Evolutionary conservation across 2,113 vertebrate genomes (phyloP), one percentile per base, ranked within the genome.

Genomic region (Antechinus flavipes): DNA sequence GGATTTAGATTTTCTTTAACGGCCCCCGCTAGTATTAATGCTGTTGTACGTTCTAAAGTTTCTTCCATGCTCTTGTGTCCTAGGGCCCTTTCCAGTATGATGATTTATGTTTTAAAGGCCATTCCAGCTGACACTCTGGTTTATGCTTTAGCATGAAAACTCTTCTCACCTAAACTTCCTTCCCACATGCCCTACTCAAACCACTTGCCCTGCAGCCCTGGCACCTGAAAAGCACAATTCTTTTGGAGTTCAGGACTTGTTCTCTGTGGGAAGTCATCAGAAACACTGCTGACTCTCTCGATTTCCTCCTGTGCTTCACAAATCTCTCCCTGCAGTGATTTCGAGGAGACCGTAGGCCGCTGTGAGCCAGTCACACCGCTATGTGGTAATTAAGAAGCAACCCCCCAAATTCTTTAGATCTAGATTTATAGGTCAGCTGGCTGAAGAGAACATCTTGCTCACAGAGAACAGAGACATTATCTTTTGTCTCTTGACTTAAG

Each of bases 191-290:
- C n/a, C 68, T 42, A 23, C 19, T 84, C 35, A 42, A 23, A 42
- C 19, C 61, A 19, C 61, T 42, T 54, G 1, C 89, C 94, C 61
- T 94, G 24, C 19, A 92, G 92, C 90, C 2, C 56, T 35, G 56
- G 68, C 68, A 91, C 91, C 94, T 89, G 84, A 95, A 55, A 22
- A 30, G 42, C 8, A 3, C 84, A 24, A 0, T 53, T 84, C 46
- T 94, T 96, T 54, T 58, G 27, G 96, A 93, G 16, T 76, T 90
- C 90, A 93, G 91, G 90, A 53, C 89, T 92, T 90, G 90, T 30
- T 96, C 56, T 93, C 22, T 94, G 89, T 58, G 90, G 68, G 68
- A 94, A 93, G 46, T 94, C 91, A 95, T 92, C 92, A 96, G 93
- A 93, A 97, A 95, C 89, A 47, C 0, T 52, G 61, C 53, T 12